phyloP scores from a whole-genome alignment of 2,113 vertebrate species.

The Agelaius phoeniceus region DNA sequence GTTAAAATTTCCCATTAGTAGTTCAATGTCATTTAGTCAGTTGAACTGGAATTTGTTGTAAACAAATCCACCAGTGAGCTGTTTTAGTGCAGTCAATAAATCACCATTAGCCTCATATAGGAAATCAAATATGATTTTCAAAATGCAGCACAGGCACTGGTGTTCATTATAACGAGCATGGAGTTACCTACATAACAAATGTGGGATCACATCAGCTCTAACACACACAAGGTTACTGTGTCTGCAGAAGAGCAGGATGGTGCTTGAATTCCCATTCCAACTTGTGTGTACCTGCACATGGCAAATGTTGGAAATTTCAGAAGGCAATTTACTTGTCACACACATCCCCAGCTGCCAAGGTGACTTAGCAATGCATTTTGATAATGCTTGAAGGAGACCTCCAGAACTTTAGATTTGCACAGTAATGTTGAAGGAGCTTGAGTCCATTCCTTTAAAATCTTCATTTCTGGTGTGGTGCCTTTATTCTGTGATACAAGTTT shows the following conservation, averaged over 20 bases:
- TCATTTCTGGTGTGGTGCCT: not conserved
- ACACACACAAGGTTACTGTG: not conserved
- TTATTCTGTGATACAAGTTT: not conserved
- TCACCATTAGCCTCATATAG: not conserved
- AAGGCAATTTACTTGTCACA: not conserved
- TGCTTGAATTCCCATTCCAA: not conserved
- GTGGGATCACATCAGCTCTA: not conserved
- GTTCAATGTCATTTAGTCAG: not conserved
- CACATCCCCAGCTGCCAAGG: not conserved
- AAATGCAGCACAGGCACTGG: not conserved
- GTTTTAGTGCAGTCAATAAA: not conserved
- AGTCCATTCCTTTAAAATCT: not conserved
- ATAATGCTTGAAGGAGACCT: not conserved
- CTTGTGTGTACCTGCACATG: accelerated
- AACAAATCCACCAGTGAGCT: not conserved
- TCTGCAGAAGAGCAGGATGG: not conserved
- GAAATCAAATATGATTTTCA: not conserved
- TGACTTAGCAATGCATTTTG: not conserved
- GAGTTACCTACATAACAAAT: not conserved
- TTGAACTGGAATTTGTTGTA: not conserved
- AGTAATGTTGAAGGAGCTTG: not conserved
- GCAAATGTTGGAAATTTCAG: not conserved
- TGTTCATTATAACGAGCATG: not conserved
- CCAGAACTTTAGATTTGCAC: not conserved
- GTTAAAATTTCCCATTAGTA: conserved; percentile 8